These are phyloP conservation scores for Sarcophaga peregrina DNA, from an alignment of 1,140 invertebrate genomes.

Conservation along the genomic window DNA sequence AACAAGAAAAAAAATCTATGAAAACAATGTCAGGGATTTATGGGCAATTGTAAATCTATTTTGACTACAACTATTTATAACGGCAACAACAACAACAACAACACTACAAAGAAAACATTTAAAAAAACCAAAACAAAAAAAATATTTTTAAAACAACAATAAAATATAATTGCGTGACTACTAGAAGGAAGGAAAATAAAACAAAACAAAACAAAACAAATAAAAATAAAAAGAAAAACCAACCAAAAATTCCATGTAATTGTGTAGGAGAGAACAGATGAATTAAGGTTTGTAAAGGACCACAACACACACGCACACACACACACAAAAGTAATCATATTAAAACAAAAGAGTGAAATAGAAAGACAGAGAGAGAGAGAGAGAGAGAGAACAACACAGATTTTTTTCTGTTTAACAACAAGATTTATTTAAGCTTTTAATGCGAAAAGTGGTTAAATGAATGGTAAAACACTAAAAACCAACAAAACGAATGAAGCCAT, in stretches of 20 bases:
- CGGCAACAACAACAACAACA: background rate
- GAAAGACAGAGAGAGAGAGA: background rate
- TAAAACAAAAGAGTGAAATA: background rate
- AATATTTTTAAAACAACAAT: no score
- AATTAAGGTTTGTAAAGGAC: no score
- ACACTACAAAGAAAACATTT: background rate
- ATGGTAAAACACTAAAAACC: constrained; percentile 46
- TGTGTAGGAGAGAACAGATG: no score
- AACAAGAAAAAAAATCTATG: background rate
- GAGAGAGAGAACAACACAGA: background rate
- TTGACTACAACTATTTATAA: background rate
- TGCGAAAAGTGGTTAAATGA: constrained; percentile 50
- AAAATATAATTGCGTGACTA: no score
- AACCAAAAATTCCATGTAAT: no score
- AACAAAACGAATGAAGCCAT: constrained; percentile 38
- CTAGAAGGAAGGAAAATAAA: background rate
- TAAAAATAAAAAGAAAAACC: background rate
- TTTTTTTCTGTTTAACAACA: background rate
- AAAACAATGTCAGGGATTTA: constrained; percentile 26
- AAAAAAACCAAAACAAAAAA: background rate
- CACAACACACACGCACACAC: background rate
- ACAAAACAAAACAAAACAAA: constrained; percentile 11
- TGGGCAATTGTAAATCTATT: constrained; percentile 24
- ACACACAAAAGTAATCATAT: background rate
- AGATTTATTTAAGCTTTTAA: constrained; percentile 63